Evolutionary conservation across 2,797 vertebrate species (phyloP).

Genomic region (Molossus molossus): DNA sequence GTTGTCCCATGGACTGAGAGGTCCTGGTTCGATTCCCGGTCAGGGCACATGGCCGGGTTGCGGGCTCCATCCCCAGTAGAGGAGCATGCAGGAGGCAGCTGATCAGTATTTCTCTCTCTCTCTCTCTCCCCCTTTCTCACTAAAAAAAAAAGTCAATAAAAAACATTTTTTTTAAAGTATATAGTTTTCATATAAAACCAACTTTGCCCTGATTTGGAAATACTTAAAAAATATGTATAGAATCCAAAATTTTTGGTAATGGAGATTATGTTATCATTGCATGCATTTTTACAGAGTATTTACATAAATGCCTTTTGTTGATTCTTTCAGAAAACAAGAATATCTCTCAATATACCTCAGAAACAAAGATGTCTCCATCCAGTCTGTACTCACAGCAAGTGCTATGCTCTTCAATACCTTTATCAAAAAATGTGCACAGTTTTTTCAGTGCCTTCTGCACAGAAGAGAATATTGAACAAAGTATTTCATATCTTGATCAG

Average conservation of each 20-base stretch:
- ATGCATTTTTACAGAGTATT: conserved; percentile 62
- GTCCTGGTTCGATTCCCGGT: too few relatives aligned
- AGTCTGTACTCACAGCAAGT: conserved; percentile 91
- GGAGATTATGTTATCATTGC: neutral
- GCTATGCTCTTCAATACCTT: conserved; percentile 90
- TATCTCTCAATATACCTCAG: conserved; percentile 91
- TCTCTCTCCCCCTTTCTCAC: too few relatives aligned
- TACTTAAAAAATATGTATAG: neutral
- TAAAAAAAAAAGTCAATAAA: too few relatives aligned
- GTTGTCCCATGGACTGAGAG: too few relatives aligned
- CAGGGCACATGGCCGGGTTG: too few relatives aligned
- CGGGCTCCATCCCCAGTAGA: too few relatives aligned
- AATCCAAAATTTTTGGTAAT: conserved; percentile 61
- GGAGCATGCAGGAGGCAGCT: too few relatives aligned
- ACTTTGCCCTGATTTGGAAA: conserved; percentile 66
- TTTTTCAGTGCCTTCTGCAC: conserved; percentile 96
- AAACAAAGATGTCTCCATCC: conserved; percentile 92
- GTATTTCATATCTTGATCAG: conserved; percentile 96
- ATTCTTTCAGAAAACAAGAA: conserved; percentile 89
- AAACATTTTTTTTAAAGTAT: too few relatives aligned
- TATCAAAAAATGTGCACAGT: conserved; percentile 91
- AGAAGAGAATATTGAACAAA: conserved; percentile 95
- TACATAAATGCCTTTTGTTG: conserved; percentile 70
- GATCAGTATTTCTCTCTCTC: too few relatives aligned
- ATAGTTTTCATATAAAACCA: conserved; percentile 31